Evolutionary conservation across 1,140 invertebrate species (phyloP), one percentile per base, ranked within the genome.

Genomic region (Drosophila repletoides): DNA sequence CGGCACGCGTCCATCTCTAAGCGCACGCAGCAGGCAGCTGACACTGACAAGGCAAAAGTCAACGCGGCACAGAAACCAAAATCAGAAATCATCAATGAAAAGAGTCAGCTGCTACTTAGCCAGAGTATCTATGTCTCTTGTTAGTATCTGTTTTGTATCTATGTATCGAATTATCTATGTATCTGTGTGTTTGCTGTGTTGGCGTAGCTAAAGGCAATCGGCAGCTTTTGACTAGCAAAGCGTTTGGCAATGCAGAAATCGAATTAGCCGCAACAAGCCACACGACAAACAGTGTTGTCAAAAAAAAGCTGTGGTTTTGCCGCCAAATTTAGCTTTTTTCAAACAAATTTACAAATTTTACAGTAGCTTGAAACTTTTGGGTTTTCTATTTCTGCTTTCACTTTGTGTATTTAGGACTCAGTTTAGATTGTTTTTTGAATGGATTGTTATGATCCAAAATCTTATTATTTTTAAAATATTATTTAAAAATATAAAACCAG

Each of bases 161-260:
- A 29, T 64, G 52, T 73, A 71, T 71, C 49, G 28, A 22, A 49
- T 29, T 66, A 34, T 67, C 55, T 41, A 28, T 61, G 43, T 64
- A 45, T 51, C 52, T 64, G 28, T 68, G 41, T 46, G 46, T 59
- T 45, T 72, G 17, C 12, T 71, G 79, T 84, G 80, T 86, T 80
- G 80, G 80, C 80, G 80, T 80, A 10, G 56, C 15, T 28, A 33
- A 48, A 83, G 71, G 72, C 69, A 74, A 83, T 77, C 77, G 79
- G 69, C 73, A 71, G 71, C 75, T 79, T 77, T 83, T 74, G 75
- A 79, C 67, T 84, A 34, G 76, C 56, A 76, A 86, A 80, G 75
- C 80, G 75, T 86, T 86, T 86, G 81, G 72, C 69, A 73, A 86
- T 80, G 72, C 81, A 76, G 72, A 69, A 74, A 80, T 86, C 75